Percentiles rank a stretch among this genome's conserved stretches.
Evolutionary conservation across 2,113 vertebrate species (phyloP).

Genomic region (Daphoenositta chrysoptera): DNA sequence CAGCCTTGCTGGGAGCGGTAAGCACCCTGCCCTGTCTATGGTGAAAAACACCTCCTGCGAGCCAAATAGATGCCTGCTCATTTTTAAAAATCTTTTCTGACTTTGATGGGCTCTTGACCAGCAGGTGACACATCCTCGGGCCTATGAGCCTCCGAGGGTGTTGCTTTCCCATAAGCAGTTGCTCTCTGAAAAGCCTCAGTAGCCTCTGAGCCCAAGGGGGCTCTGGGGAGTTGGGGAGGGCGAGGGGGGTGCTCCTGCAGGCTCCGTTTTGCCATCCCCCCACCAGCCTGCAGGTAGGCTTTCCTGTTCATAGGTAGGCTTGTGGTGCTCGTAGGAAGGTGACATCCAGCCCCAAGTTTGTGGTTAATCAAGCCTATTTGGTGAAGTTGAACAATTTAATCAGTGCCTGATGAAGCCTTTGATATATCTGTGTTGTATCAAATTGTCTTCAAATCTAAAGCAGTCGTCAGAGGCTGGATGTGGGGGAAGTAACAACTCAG

Average conservation of each 20-base stretch:
- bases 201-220: neutral
- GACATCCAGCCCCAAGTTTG: neutral
- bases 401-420: neutral
- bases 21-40: neutral
- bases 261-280: neutral
- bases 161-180: accelerated
- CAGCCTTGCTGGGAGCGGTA: neutral
- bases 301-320: neutral
- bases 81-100: neutral
- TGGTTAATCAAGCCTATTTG: neutral
- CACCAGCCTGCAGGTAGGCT: neutral
- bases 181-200: neutral
- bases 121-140: neutral
- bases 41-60: neutral
- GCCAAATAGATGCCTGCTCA: neutral
- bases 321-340: neutral
- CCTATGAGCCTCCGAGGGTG: neutral
- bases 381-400: neutral
- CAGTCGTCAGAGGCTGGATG: accelerated
- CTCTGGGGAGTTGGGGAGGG: neutral
- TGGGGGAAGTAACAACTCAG: neutral
- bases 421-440: neutral
- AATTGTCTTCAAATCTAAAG: neutral
- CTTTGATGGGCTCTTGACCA: neutral
- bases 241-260: neutral